Conservation (phyloP, 2,888 invertebrate genomes). For the Apodemia mormo region DNA sequence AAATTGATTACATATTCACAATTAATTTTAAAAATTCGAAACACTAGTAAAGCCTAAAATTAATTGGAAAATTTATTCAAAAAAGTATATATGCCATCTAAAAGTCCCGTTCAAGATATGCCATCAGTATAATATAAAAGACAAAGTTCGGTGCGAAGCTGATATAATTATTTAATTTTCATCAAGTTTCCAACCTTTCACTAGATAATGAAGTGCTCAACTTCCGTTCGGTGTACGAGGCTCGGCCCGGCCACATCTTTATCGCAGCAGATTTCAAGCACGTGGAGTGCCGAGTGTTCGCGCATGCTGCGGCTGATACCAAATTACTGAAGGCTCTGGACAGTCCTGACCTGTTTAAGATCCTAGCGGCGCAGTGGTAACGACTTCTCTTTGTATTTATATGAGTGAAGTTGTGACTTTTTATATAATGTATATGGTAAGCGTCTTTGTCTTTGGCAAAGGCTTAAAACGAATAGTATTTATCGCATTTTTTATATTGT, state of each 20-base stretch:
- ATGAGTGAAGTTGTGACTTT: too few species aligned
- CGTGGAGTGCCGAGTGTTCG: constrained; percentile 76
- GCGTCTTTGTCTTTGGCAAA: too few species aligned
- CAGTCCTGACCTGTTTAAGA: constrained; percentile 60
- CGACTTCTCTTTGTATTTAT: not conserved
- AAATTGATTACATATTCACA: too few species aligned
- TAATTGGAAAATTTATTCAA: too few species aligned
- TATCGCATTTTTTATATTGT: not conserved
- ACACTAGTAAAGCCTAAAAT: too few species aligned
- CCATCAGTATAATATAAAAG: too few species aligned
- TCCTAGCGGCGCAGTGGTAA: constrained; percentile 66
- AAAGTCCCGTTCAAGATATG: too few species aligned
- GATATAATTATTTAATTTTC: too few species aligned
- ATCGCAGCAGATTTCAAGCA: constrained; percentile 76
- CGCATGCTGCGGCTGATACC: constrained; percentile 61
- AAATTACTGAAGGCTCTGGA: constrained; percentile 51
- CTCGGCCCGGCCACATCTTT: constrained; percentile 51
- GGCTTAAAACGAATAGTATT: not conserved
- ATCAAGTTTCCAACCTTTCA: not conserved
- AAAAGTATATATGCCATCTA: too few species aligned
- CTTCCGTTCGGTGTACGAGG: constrained; percentile 61
- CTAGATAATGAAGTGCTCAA: constrained; percentile 35
- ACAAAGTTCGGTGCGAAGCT: too few species aligned
- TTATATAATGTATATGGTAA: too few species aligned
- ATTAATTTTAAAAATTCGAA: too few species aligned